Conservation (phyloP, 2,113 vertebrate genomes). For the Salvelinus fontinalis region DNA sequence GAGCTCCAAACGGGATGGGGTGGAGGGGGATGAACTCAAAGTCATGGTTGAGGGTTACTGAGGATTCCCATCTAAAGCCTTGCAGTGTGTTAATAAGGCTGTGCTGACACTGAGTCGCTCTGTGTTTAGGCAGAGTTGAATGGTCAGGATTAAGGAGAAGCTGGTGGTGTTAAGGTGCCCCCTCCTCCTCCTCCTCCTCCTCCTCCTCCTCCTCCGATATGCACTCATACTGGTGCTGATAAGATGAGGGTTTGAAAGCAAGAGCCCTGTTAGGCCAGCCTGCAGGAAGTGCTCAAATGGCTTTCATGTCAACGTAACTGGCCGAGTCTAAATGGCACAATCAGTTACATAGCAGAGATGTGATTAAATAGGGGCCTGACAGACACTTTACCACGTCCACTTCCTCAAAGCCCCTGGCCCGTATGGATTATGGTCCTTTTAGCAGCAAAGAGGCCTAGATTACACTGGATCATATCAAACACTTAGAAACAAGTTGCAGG, state of each 20-base stretch:
- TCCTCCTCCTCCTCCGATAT: not conserved
- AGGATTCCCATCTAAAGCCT: slow-evolving; percentile 47
- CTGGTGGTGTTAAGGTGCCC: slow-evolving; percentile 30
- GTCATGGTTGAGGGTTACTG: slow-evolving; percentile 39
- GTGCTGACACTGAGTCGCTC: slow-evolving; percentile 65
- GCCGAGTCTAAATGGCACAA: slow-evolving; percentile 33
- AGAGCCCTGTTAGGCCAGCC: slow-evolving; percentile 6
- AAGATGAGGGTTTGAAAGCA: slow-evolving; percentile 25
- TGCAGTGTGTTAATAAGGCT: slow-evolving; percentile 42
- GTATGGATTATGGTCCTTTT: not conserved
- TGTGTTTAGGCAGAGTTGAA: slow-evolving; percentile 61
- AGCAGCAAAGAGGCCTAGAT: not conserved
- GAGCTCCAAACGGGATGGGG: slow-evolving; percentile 3
- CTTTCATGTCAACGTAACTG: slow-evolving; percentile 48
- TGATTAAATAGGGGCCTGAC: slow-evolving; percentile 17
- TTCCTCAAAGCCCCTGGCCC: not conserved
- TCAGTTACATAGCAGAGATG: slow-evolving; percentile 11
- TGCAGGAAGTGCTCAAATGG: slow-evolving; percentile 19
- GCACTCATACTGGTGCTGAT: not conserved
- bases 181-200: not conserved
- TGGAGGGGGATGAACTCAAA: slow-evolving; percentile 24
- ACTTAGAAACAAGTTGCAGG: not conserved
- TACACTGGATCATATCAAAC: not conserved
- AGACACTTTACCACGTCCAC: slow-evolving; percentile 6
- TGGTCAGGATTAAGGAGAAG: slow-evolving; percentile 61